Evolutionary conservation across 2,888 invertebrate species (phyloP), one percentile per base, ranked within the genome.

Genomic region (Scrobipalpa atriplicella): DNA sequence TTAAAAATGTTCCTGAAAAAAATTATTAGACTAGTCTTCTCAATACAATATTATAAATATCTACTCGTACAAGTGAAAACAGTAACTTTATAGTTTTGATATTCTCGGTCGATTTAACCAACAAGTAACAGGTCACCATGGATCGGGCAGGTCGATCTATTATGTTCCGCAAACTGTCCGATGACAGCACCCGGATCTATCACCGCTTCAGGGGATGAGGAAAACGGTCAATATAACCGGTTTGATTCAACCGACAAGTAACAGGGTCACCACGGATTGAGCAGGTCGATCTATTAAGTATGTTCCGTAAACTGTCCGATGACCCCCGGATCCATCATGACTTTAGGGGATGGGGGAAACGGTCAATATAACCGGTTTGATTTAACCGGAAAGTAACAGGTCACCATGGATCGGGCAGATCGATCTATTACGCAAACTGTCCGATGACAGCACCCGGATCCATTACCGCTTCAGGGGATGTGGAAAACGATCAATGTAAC

Each of bases 221-320:
- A 13, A 43, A 10, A 2, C 29, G 29, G 29, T 29, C 5, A 29
- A 13, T 41, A 1, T 13, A 43, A 43, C 13, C 43, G 10, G 13
- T 13, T 43, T 43, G 0, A 43, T 43, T 29, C n/a, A 62, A 39
- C 18, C 18, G 10, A 19, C 9, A 18, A 29, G 47, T 58, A 38
- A 16, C 41, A 47, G 47, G n/a, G 21, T 43, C 11, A 29, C n/a
- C 6, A 47, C 29, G 47, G 62, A 62, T 47, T 16, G 29, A 47
- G 47, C 62, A 62, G 62, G 62, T 47, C 62, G 21, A 62, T 62
- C 47, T 41, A 62, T 62, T 62, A n/a, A n/a, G n/a, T n/a, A 62
- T 21, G 62, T 62, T 47, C 7, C 29, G 47, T 47, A 29, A 43
- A 62, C 62, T 62, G 62, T 47, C 62, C 62, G 62, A 9, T 62